These are phyloP conservation scores for Eucera pruinosa DNA, from an alignment of 2,888 invertebrate genomes.

Conservation along the genomic window DNA sequence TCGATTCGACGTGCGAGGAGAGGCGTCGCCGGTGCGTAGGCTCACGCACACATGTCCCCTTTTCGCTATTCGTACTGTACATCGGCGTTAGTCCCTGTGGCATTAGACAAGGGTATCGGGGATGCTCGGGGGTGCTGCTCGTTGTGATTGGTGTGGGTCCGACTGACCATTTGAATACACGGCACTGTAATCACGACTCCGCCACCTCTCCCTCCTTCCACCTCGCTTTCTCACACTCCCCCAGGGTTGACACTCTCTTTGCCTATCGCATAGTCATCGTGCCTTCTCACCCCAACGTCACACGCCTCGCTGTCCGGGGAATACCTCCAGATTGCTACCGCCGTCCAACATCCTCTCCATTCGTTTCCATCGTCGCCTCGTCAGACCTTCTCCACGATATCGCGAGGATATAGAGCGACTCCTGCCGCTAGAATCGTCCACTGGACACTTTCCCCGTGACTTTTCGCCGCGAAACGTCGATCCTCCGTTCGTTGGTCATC, in stretches of 20 bases:
- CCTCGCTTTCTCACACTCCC: slow-evolving; percentile 56
- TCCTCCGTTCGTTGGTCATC: background rate
- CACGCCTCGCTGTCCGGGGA: slow-evolving; percentile 72
- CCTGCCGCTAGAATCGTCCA: slow-evolving; percentile 40
- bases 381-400: slow-evolving; percentile 64
- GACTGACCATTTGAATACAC: slow-evolving; percentile 84
- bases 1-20: slow-evolving; percentile 76
- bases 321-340: slow-evolving; percentile 76
- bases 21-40: slow-evolving; percentile 46
- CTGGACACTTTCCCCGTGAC: slow-evolving; percentile 29
- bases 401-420: slow-evolving; percentile 56
- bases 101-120: slow-evolving; percentile 79
- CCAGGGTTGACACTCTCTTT: slow-evolving; percentile 62
- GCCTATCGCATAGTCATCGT: slow-evolving; percentile 73
- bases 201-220: slow-evolving; percentile 64
- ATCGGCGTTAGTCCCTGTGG: slow-evolving; percentile 74
- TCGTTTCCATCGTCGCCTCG: slow-evolving; percentile 71
- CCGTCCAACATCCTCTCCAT: slow-evolving; percentile 64
- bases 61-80: slow-evolving; percentile 44
- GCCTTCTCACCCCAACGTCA: slow-evolving; percentile 68
- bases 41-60: slow-evolving; percentile 41
- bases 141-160: slow-evolving; percentile 83
- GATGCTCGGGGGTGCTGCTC: slow-evolving; percentile 74
- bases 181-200: slow-evolving; percentile 82
- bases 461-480: slow-evolving; percentile 8